Evolutionary conservation across 2,113 vertebrate genomes (phyloP), one percentile per base, ranked within the genome.

Genomic region (Rhadina sibilatrix): DNA sequence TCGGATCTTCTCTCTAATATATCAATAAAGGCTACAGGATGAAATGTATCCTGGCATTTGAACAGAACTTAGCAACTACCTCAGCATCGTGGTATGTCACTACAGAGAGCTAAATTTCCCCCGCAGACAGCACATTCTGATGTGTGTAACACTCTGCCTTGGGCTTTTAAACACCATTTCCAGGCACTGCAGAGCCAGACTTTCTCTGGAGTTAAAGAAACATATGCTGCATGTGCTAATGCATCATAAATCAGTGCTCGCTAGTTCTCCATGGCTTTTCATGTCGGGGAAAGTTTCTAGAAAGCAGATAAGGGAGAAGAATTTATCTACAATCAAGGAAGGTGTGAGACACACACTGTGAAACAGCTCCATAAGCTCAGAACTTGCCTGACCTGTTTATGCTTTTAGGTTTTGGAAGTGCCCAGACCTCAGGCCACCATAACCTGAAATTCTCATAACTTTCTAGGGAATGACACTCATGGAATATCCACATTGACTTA

Each of bases 261-360:
- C 19, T 94, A 46, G 46, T 40, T 35, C 28, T 87, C 52, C 11
- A 3, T 16, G 23, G 64, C 52, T 79, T 94, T 92, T 93, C 64
- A 78, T 47, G 35, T 49, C 0, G 0, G 21, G 23, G 42, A 86
- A 90, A 74, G 15, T 93, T 93, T 94, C 91, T 96, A 83, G 94
- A 88, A 94, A 94, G 93, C 84, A 89, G 91, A 52, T 83, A 86
- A 94, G 76, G 87, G 35, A 63, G 50, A 50, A 85, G 38, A 81
- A 83, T 37, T 93, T 90, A 81, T 85, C 56, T 94, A 31, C 72
- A 68, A 22, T 74, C 52, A 74, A 61, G 80, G 61, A 71, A 86
- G 18, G n/a, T 75, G 72, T 63, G n/a, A 92, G 25, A 92, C n/a
- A 76, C 33, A 53, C n/a, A 12, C 64, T 83, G 31, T 42, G 47